These are phyloP conservation scores for Pelusios castaneus DNA, from an alignment of 2,113 vertebrate genomes.

Conservation along the genomic window DNA sequence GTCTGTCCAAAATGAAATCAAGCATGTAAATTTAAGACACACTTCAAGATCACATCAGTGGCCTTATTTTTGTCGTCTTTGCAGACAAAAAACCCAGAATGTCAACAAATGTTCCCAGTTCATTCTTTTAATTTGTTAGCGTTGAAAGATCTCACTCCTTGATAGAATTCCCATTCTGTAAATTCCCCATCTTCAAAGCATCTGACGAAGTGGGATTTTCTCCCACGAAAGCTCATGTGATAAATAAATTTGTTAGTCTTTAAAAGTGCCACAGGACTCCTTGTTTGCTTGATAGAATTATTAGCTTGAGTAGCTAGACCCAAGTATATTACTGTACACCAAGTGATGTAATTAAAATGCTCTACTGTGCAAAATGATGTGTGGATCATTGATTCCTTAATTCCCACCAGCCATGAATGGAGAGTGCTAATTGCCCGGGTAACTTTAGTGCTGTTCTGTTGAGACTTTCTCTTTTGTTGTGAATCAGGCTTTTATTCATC, in stretches of 20 bases:
- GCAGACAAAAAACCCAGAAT: neutral
- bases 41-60: neutral
- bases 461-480: neutral
- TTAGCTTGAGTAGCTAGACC: slow-evolving; percentile 30
- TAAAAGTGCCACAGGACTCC: no score
- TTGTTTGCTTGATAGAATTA: slow-evolving; percentile 23
- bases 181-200: no score
- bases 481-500: neutral
- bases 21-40: fast-evolving
- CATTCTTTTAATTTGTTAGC: slow-evolving; percentile 16
- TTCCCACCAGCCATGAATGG: slow-evolving; percentile 25
- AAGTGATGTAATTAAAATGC: slow-evolving; percentile 36
- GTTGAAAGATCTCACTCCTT: slow-evolving; percentile 6
- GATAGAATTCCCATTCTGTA: no score
- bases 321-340: slow-evolving; percentile 7
- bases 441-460: neutral
- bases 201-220: no score
- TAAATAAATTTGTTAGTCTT: no score
- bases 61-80: neutral
- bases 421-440: slow-evolving; percentile 3
- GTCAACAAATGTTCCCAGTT: neutral
- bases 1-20: neutral
- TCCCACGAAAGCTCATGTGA: no score
- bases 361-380: slow-evolving; percentile 17
- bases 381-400: slow-evolving; percentile 16